These are phyloP conservation scores for Caenorhabditis sp. DNA, from an alignment of 2,888 invertebrate species.

Conservation along the genomic window DNA sequence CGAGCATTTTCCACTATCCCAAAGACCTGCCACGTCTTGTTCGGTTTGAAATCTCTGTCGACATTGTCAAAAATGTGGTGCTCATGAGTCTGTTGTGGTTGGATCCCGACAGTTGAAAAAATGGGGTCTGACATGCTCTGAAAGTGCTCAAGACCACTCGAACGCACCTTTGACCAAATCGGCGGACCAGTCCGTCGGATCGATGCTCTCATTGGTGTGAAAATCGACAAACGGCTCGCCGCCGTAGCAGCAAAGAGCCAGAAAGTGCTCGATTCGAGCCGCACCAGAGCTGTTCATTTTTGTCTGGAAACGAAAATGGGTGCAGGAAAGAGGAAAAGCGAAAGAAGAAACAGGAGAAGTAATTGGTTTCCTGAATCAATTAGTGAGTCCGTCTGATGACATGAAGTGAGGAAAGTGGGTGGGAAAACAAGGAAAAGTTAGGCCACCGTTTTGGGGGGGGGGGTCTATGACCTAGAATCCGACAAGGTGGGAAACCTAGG, in stretches of 20 bases:
- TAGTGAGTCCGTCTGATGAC: slow-evolving; percentile 3
- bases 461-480: too few relatives aligned
- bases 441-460: too few relatives aligned
- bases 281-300: too few relatives aligned
- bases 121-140: background rate
- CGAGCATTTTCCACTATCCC: too few relatives aligned
- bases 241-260: slow-evolving; percentile 61
- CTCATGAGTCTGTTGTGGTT: too few relatives aligned
- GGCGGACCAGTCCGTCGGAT: slow-evolving; percentile 59
- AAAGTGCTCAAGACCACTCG: background rate
- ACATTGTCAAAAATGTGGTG: too few relatives aligned
- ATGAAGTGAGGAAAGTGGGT: background rate
- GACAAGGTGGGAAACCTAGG: too few relatives aligned
- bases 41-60: too few relatives aligned
- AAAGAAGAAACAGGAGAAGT: slow-evolving; percentile 6
- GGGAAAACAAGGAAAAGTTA: background rate
- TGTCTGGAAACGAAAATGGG: background rate
- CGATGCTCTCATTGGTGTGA: slow-evolving; percentile 44
- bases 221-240: slow-evolving; percentile 64
- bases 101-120: too few relatives aligned
- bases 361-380: slow-evolving; percentile 40
- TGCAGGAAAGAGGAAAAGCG: background rate
- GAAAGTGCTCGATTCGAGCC: slow-evolving; percentile 60
- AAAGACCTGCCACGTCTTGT: too few relatives aligned
- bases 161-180: slow-evolving; percentile 46